A percentile compares a stretch with the other conserved stretches of the same genome.
phyloP scores from a whole-genome alignment of 2,888 invertebrate species.

The Bhutanitis thaidina region DNA sequence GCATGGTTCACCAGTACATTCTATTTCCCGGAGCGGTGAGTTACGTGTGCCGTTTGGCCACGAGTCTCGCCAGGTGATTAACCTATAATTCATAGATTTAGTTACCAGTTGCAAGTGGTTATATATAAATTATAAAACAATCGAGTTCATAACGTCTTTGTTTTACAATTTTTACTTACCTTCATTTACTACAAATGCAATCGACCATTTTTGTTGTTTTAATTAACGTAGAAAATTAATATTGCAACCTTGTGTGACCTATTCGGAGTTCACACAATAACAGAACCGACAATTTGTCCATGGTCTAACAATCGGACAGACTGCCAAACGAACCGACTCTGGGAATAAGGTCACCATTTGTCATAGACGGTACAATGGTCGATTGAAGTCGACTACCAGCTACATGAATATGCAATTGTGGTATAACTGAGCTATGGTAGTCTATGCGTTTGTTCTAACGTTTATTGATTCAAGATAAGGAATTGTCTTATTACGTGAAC shows the following conservation, averaged over 20 bases:
- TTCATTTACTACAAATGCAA: not conserved
- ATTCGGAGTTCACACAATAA: conserved; percentile 24
- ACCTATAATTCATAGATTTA: no score
- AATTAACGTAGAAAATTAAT: conserved; percentile 13
- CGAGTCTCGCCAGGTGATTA: no score
- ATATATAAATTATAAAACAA: no score
- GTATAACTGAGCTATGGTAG: not conserved
- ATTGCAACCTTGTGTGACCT: conserved; percentile 16
- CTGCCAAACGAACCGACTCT: conserved; percentile 39
- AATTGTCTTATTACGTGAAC: no score
- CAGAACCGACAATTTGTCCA: conserved; percentile 37
- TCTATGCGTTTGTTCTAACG: not conserved
- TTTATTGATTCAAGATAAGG: not conserved
- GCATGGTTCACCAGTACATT: no score
- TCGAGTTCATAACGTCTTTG: no score
- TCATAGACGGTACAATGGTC: conserved; percentile 58
- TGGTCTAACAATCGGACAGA: conserved; percentile 40
- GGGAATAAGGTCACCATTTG: conserved; percentile 62
- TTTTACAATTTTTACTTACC: no score
- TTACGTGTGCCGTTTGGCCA: no score
- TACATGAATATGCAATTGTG: conserved; percentile 44
- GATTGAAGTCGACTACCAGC: conserved; percentile 40
- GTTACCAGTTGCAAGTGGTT: no score
- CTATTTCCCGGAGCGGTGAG: no score
- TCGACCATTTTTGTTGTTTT: conserved; percentile 32